Evolutionary conservation across 2,113 vertebrate genomes (phyloP), one percentile per base, ranked within the genome.

Genomic region (Sceloporus undulatus): DNA sequence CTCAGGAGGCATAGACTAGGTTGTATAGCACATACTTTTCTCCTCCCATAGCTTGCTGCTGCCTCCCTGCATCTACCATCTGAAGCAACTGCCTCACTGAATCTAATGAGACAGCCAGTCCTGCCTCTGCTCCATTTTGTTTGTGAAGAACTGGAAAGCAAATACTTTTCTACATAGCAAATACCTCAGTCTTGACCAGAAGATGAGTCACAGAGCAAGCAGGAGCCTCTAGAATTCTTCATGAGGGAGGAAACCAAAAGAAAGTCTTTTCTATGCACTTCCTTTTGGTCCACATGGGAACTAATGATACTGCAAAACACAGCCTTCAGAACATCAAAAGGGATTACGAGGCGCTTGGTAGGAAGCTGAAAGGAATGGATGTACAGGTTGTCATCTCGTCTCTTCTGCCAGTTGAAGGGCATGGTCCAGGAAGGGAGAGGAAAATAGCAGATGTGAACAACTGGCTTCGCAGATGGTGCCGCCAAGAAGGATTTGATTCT

Each of bases 231-330:
- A 85, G 76, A 77, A 90, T 82, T 88, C 21, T 38, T 78, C 52
- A 0, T 92, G 88, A 92, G 10, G 21, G 62, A 10, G 3, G 40
- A 68, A 93, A 94, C 90, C 91, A 92, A 92, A 91, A 85, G 3
- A 0, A 1, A 8, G 1, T 87, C 7, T 89, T 88, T 92, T 52
- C 5, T 34, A 29, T 80, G 66, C 14, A 59, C 9, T 59, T 73
- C 40, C n/a, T n/a, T n/a, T n/a, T n/a, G n/a, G n/a, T n/a, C n/a
- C n/a, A n/a, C n/a, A n/a, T n/a, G n/a, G n/a, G n/a, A n/a, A n/a
- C n/a, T n/a, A n/a, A n/a, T n/a, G n/a, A n/a, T n/a, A n/a, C n/a
- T n/a, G n/a, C n/a, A n/a, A n/a, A n/a, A n/a, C n/a, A n/a, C n/a
- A n/a, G n/a, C n/a, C n/a, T n/a, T n/a, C n/a, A n/a, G n/a, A n/a